phyloP scores from a whole-genome alignment of 2,113 vertebrate genomes.

The Corydoras sp. region DNA sequence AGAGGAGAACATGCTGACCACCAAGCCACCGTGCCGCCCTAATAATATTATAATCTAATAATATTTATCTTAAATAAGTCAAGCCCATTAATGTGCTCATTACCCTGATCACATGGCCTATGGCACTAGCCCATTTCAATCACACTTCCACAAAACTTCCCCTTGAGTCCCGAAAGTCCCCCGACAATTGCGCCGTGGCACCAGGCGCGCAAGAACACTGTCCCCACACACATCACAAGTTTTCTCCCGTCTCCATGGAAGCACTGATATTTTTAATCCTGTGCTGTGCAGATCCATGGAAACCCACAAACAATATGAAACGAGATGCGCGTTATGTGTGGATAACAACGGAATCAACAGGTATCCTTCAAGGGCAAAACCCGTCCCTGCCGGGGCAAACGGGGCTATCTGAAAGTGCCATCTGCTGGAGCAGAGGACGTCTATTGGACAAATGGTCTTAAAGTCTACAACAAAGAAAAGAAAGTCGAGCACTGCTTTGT shows the following conservation, averaged over 20 bases:
- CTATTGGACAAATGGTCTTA: no score
- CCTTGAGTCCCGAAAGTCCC: not conserved
- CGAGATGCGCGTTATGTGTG: no score
- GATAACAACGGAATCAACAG: no score
- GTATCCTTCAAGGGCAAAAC: no score
- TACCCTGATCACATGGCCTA: not conserved
- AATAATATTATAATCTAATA: no score
- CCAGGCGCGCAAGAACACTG: not conserved
- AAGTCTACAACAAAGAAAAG: no score
- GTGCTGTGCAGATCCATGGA: constrained; percentile 5
- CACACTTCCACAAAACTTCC: not conserved
- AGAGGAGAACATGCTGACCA: no score
- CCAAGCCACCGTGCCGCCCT: no score
- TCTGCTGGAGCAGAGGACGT: constrained; percentile 45
- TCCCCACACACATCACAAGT: not conserved
- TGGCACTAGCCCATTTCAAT: not conserved
- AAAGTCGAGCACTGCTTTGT: no score
- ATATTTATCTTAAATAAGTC: no score
- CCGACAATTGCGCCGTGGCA: not conserved
- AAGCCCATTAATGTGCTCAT: no score
- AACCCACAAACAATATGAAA: not conserved
- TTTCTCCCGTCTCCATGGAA: constrained; percentile 8
- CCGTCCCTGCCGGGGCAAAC: constrained; percentile 33
- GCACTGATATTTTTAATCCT: constrained; percentile 1
- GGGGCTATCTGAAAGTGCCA: constrained; percentile 51